Evolutionary conservation across 1,140 invertebrate genomes (phyloP), one percentile per base, ranked within the genome.

Genomic region (Aphis gossypii): DNA sequence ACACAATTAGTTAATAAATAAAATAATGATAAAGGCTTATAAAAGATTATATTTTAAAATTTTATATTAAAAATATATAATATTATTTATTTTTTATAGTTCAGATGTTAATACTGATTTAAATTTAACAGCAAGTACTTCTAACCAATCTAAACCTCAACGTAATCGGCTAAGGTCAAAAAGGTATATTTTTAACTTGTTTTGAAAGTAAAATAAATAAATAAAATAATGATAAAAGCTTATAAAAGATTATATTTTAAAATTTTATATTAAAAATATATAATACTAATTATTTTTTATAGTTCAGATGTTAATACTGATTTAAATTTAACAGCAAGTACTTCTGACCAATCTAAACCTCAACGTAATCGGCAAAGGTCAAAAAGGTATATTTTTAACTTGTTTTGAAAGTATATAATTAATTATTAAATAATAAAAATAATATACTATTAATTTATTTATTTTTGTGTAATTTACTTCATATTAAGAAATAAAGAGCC

Each of bases 341-440:
- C 23, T 41, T 30, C 21, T 30, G 2, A 0, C 21, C 38, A 7
- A 4, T 0, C 41, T 41, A 41, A 25, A 3, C 0, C 23, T 44
- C 83, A 30, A 76, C 14, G 21, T 44, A 2, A 21, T 84, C 23
- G 0, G 3, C 20, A 2, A 6, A 6, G 21, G 3, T 9, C 21
- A 84, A 84, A 4, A 44, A 23, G 9, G 83, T 84, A 44, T 23
- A 41, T 84, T 41, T 84, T 41, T 25, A 41, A 41, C 2, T 41
- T 41, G 11, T 41, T 44, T 84, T 84, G 23, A 14, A 84, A 41
- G 38, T 83, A 21, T 38, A 83, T 83, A 83, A 44, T 84, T 35
- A 35, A 35, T 35, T 35, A 35, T 35, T 83, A 44, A 84, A 84
- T 25, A 30, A 41, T 84, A 0, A 44, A 21, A 23, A 9, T 84